Evolutionary conservation across 2,113 vertebrate genomes (phyloP), one percentile per base, ranked within the genome.

Genomic region (Aleadryas rufinucha): DNA sequence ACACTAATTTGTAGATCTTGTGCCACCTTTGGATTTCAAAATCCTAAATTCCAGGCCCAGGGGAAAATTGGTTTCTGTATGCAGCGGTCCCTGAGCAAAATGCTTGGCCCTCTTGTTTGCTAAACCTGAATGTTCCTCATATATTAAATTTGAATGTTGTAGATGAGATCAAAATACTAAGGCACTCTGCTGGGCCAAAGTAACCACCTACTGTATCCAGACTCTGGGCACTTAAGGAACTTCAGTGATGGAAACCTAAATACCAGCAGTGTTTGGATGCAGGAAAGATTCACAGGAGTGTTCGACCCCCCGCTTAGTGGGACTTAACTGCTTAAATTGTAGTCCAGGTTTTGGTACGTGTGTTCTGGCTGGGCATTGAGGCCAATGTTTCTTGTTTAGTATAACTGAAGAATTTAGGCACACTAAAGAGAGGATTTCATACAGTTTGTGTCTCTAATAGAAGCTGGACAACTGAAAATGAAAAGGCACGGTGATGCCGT

Each of bases 401-500:
- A 7, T 44, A 56, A 33, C 0, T 59, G 57, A 72, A 68, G 33
- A 82, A 59, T 56, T 90, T 21, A 64, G 47, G 16, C n/a, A 35
- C 18, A 9, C 18, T 50, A 9, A 63, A 45, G 53, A 59, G 57
- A 31, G 11, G 26, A 72, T 83, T 88, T 83, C 3, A 1, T 52
- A 5, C 28, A 68, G 4, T 31, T 70, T 5, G 3, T 72, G 11
- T 85, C 21, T 79, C 27, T 52, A 6, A 35, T 28, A 76, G 24
- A 47, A 70, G 24, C 12, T 85, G n/a, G 33, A 63, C 24, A 85
- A 68, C 64, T 42, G 19, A 72, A 86, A 83, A 77, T 72, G 11
- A 16, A 26, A 56, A 56, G 19, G 13, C 0, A 0, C 13, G 7
- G 31, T 49, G 28, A 53, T 72, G 68, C 20, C 7, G 4, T 53